Conservation (phyloP, 2,797 vertebrate genomes). For the Champsocephalus esox region DNA sequence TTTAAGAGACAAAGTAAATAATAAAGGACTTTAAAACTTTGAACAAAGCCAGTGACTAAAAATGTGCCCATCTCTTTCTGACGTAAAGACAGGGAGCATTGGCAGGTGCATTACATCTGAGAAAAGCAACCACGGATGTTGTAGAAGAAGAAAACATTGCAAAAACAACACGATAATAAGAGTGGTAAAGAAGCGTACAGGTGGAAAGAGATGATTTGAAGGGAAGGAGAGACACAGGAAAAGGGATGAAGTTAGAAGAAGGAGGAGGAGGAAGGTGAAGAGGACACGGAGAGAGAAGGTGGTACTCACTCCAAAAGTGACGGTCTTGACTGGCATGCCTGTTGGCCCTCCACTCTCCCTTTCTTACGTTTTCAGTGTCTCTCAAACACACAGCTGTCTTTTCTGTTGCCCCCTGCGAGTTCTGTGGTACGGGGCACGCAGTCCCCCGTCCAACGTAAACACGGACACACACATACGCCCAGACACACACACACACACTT, state of each 20-base stretch:
- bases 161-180: conserved; percentile 21
- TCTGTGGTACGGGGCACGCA: conserved; percentile 67
- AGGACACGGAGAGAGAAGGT: conserved; percentile 56
- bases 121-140: conserved; percentile 26
- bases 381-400: conserved; percentile 79
- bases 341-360: conserved; percentile 72
- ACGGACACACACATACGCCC: conserved; percentile 52
- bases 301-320: conserved; percentile 85
- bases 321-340: conserved; percentile 84
- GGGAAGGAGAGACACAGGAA: conserved; percentile 44
- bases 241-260: conserved; percentile 17
- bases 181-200: conserved; percentile 20
- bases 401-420: conserved; percentile 77
- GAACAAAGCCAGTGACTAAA: conserved; percentile 23
- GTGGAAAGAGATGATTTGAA: conserved; percentile 24
- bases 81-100: conserved; percentile 19
- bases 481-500: conserved; percentile 52
- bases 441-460: conserved; percentile 74
- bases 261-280: conserved; percentile 39
- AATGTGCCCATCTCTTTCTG: conserved; percentile 15
- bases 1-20: conserved; percentile 27
- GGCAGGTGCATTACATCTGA: conserved; percentile 53
- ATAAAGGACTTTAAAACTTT: conserved; percentile 30
- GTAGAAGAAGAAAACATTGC: conserved; percentile 16
- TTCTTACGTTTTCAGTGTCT: conserved; percentile 72